A percentile compares a stretch with the other conserved stretches of the same genome.
Evolutionary conservation across 2,797 vertebrate species (phyloP).

Genomic region (Eremophila alpestris): DNA sequence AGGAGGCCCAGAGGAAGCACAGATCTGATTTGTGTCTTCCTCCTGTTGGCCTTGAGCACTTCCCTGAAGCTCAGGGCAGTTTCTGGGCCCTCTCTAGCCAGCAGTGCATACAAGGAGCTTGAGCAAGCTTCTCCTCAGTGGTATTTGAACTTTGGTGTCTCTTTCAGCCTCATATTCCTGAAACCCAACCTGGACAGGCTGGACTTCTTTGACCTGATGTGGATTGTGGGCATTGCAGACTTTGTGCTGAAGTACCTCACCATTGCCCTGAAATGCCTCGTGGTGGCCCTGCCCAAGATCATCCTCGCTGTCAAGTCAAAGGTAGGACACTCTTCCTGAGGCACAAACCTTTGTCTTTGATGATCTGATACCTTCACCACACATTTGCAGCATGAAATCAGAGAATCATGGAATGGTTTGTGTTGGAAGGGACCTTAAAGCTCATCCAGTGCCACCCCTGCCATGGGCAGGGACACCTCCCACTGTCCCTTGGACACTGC

Average conservation of each 20-base stretch:
- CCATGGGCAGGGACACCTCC: not conserved
- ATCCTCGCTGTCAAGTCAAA: constrained; percentile 94
- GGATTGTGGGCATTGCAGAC: constrained; percentile 95
- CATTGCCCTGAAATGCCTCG: constrained; percentile 89
- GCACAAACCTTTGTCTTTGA: not conserved
- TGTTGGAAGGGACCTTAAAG: not conserved
- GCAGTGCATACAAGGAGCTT: not conserved
- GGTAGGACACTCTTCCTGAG: constrained; percentile 71
- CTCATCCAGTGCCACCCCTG: accelerated
- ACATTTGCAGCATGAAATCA: not conserved
- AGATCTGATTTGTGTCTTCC: not conserved
- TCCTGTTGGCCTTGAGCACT: not conserved
- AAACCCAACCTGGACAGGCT: constrained; percentile 90
- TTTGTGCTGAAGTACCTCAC: constrained; percentile 96
- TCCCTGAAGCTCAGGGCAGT: not conserved
- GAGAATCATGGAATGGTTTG: not conserved
- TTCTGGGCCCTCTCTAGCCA: not conserved
- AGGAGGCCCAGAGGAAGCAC: not conserved
- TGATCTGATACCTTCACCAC: not conserved
- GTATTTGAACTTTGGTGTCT: not conserved
- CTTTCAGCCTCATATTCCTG: constrained; percentile 89
- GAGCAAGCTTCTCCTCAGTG: not conserved
- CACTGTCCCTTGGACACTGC: accelerated
- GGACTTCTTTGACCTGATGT: constrained; percentile 96
- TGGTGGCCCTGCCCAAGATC: constrained; percentile 92